Conservation (phyloP, 2,113 vertebrate genomes). For the Centropristis striata region DNA sequence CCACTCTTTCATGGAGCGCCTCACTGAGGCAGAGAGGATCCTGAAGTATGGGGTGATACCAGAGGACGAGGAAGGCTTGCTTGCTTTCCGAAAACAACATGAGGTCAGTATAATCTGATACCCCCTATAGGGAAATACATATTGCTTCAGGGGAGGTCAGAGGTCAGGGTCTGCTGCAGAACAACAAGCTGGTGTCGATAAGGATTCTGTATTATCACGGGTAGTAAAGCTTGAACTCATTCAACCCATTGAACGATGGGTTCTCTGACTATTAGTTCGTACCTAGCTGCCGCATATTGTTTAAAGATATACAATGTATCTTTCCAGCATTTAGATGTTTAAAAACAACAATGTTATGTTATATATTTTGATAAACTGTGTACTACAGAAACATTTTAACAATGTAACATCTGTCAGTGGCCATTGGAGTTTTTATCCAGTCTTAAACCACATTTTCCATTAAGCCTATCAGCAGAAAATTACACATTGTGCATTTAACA, state of each 20-base stretch:
- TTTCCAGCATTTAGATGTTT: too few relatives aligned
- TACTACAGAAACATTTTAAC: too few relatives aligned
- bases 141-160: constrained; percentile 7
- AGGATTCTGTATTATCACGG: constrained; percentile 27
- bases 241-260: neutral
- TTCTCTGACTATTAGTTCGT: neutral
- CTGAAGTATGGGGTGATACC: constrained; percentile 86
- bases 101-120: constrained; percentile 78
- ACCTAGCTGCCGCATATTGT: neutral
- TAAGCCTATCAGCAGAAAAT: too few relatives aligned
- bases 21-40: constrained; percentile 85
- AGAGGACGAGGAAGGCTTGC: constrained; percentile 84
- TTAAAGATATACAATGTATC: too few relatives aligned
- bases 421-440: too few relatives aligned
- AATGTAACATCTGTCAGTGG: too few relatives aligned
- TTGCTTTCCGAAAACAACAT: constrained; percentile 83
- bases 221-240: constrained; percentile 23
- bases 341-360: too few relatives aligned
- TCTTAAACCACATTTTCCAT: too few relatives aligned
- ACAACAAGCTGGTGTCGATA: constrained; percentile 25
- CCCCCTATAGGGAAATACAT: neutral
- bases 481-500: too few relatives aligned
- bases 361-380: too few relatives aligned
- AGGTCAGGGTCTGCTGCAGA: constrained; percentile 25
- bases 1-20: constrained; percentile 87